Evolutionary conservation across 1,140 invertebrate species (phyloP).

Genomic region (Eubasilissa regina): DNA sequence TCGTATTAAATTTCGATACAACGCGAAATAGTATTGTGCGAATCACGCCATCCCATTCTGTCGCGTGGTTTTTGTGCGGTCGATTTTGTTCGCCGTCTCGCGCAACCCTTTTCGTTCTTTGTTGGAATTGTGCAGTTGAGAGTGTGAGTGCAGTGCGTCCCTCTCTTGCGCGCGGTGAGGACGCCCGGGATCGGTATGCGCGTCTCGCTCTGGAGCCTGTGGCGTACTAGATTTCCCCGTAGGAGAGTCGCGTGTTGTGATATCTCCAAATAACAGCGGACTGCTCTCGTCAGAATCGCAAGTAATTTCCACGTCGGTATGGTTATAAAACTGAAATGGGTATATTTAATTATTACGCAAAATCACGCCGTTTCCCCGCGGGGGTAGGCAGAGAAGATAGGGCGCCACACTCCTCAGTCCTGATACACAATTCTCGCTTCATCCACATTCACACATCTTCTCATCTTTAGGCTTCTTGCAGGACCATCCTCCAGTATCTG

Average conservation of each 20-base stretch:
- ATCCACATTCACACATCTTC: no score
- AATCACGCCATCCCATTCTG: slow-evolving; percentile 17
- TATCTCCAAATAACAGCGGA: slow-evolving; percentile 54
- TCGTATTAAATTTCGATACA: slow-evolving; percentile 1
- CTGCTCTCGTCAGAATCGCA: slow-evolving; percentile 49
- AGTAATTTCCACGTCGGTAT: slow-evolving; percentile 40
- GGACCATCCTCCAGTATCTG: no score
- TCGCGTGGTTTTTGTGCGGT: background rate
- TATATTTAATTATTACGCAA: no score
- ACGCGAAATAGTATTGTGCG: background rate
- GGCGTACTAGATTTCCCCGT: slow-evolving; percentile 34
- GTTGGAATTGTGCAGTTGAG: background rate
- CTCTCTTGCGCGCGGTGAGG: background rate
- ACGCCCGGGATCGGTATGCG: background rate
- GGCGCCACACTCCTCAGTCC: no score
- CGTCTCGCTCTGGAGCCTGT: slow-evolving; percentile 27
- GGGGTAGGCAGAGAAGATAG: no score
- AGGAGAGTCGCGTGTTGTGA: slow-evolving; percentile 45
- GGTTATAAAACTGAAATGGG: slow-evolving; percentile 38
- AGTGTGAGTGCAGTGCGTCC: slow-evolving; percentile 16
- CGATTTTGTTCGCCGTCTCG: slow-evolving; percentile 17
- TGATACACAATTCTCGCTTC: no score
- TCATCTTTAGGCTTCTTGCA: no score
- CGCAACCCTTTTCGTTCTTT: slow-evolving; percentile 28
- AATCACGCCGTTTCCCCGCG: no score